Conservation (phyloP, 2,113 vertebrate genomes). For the Gorsachius goisagi region DNA sequence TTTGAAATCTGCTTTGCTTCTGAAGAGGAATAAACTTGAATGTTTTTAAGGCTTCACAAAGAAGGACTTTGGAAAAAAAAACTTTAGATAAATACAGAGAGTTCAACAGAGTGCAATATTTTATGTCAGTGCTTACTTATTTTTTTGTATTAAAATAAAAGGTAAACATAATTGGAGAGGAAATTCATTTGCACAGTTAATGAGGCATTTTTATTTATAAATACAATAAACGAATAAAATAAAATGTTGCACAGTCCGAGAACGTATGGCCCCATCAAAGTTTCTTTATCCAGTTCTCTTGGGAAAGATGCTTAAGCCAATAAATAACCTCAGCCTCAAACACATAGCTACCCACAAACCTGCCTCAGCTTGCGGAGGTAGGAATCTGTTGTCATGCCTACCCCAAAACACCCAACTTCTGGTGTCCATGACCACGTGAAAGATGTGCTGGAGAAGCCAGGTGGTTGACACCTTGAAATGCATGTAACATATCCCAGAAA, state of each 20-base stretch:
- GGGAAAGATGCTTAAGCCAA: background rate
- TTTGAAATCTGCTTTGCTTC: conserved; percentile 31
- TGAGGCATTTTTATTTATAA: conserved; percentile 29
- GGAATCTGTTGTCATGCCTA: background rate
- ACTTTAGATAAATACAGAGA: background rate
- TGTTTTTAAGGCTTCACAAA: background rate
- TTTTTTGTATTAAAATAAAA: conserved; percentile 17
- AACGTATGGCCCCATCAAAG: background rate
- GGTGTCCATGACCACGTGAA: background rate
- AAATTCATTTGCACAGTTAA: conserved; percentile 5
- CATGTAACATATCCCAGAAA: background rate
- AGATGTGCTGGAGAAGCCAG: accelerated
- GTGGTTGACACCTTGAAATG: background rate
- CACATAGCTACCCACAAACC: background rate
- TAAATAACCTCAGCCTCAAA: background rate
- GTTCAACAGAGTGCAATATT: background rate
- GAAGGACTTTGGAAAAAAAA: background rate
- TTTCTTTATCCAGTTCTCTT: background rate
- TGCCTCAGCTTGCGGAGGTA: background rate
- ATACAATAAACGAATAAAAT: background rate
- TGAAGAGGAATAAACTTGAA: background rate
- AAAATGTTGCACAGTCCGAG: background rate
- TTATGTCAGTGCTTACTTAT: background rate
- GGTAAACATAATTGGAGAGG: background rate
- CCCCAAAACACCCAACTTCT: background rate